Evolutionary conservation across 2,888 invertebrate genomes (phyloP).

Genomic region (Drosophila tanythrix): DNA sequence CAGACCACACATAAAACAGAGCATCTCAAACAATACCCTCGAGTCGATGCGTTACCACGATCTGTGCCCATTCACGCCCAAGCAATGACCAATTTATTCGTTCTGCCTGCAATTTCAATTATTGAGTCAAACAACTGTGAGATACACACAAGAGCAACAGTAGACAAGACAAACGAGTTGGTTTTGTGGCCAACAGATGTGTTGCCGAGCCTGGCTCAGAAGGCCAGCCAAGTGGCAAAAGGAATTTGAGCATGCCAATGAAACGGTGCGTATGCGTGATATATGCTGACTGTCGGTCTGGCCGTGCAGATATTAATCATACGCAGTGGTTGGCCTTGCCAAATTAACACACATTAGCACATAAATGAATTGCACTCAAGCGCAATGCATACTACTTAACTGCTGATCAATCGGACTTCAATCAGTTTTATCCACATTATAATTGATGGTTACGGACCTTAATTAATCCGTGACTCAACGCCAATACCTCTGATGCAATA

Average conservation of each 20-base stretch:
- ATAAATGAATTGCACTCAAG: slow-evolving; percentile 34
- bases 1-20: not conserved
- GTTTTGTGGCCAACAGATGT: slow-evolving; percentile 20
- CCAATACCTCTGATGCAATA: slow-evolving; percentile 30
- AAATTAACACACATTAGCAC: slow-evolving; percentile 64
- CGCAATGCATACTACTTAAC: slow-evolving; percentile 14
- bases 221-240: slow-evolving; percentile 73
- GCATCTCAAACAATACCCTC: slow-evolving; percentile 1
- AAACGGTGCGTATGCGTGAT: slow-evolving; percentile 59
- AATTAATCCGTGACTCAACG: slow-evolving; percentile 57
- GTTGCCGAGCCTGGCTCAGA: slow-evolving; percentile 40
- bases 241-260: slow-evolving; percentile 50
- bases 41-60: slow-evolving; percentile 1
- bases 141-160: slow-evolving; percentile 19
- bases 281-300: not conserved
- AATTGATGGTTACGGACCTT: slow-evolving; percentile 56
- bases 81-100: slow-evolving; percentile 45
- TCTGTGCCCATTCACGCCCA: slow-evolving; percentile 49
- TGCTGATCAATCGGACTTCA: slow-evolving; percentile 28
- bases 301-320: slow-evolving; percentile 53
- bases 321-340: slow-evolving; percentile 55
- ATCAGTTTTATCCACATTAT: slow-evolving; percentile 41
- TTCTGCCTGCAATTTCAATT: slow-evolving; percentile 47
- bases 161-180: not conserved
- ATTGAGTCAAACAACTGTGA: slow-evolving; percentile 29